A percentile compares a stretch with the other conserved stretches of the same genome.
Evolutionary conservation across 2,113 vertebrate genomes (phyloP).

Genomic region (Strigops habroptila): DNA sequence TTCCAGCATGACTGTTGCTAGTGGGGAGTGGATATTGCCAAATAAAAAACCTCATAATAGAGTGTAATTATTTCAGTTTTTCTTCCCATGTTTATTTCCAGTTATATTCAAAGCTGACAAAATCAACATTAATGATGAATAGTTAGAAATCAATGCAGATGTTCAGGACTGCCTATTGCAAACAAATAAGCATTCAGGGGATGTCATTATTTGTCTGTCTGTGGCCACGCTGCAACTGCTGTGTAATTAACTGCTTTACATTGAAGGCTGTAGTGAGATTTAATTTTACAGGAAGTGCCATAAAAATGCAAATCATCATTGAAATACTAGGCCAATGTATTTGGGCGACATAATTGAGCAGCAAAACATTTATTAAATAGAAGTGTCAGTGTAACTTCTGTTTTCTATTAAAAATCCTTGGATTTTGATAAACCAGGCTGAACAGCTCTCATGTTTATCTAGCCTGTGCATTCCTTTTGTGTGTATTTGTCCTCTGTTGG

Average conservation of each 20-base stretch:
- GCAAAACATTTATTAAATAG: neutral
- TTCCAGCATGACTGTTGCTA: neutral
- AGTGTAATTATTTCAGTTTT: neutral
- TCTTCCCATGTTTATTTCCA: neutral
- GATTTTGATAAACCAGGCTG: neutral
- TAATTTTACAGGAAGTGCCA: neutral
- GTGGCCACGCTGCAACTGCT: neutral
- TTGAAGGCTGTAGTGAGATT: neutral
- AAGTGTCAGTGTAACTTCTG: neutral
- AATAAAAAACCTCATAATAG: neutral
- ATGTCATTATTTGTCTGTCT: neutral
- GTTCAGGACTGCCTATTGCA: neutral
- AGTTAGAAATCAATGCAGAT: neutral
- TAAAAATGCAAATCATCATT: neutral
- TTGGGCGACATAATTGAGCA: neutral
- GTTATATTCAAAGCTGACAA: neutral
- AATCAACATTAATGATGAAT: neutral
- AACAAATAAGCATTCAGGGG: neutral
- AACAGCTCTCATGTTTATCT: neutral
- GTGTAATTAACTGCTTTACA: slow-evolving; percentile 7
- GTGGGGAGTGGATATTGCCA: neutral
- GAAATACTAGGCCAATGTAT: neutral
- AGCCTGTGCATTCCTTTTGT: neutral
- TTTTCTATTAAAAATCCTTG: neutral
- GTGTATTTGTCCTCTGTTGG: fast-evolving